Evolutionary conservation across 2,113 vertebrate species (phyloP).

Genomic region (Ciconia stormi): DNA sequence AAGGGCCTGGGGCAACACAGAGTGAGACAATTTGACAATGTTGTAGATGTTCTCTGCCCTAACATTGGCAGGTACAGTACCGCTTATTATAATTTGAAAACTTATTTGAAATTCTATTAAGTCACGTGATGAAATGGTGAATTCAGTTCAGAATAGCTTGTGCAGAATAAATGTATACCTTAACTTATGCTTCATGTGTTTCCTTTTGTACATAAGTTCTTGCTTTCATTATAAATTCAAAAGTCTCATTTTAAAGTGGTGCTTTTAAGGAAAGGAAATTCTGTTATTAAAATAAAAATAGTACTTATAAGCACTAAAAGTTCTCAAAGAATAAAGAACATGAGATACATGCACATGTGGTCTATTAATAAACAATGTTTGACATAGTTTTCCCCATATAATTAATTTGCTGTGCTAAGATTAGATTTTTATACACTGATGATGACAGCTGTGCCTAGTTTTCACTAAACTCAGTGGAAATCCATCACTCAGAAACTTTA

Average conservation of each 20-base stretch:
- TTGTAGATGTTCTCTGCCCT: background rate
- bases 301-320: background rate
- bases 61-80: background rate
- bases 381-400: background rate
- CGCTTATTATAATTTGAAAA: background rate
- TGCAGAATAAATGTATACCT: background rate
- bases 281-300: background rate
- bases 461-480: background rate
- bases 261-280: background rate
- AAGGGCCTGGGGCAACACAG: background rate
- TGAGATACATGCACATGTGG: background rate
- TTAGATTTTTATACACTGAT: background rate
- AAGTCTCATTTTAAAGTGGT: background rate
- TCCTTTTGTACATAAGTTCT: background rate
- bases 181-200: background rate
- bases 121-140: background rate
- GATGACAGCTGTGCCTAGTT: background rate
- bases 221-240: background rate
- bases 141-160: background rate
- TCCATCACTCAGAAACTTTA: background rate
- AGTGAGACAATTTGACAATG: background rate
- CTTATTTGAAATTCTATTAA: background rate
- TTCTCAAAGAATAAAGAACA: background rate
- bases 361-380: background rate
- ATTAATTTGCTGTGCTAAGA: background rate